phyloP scores from a whole-genome alignment of 2,888 invertebrate genomes.

The Herminia tarsipennalis region DNA sequence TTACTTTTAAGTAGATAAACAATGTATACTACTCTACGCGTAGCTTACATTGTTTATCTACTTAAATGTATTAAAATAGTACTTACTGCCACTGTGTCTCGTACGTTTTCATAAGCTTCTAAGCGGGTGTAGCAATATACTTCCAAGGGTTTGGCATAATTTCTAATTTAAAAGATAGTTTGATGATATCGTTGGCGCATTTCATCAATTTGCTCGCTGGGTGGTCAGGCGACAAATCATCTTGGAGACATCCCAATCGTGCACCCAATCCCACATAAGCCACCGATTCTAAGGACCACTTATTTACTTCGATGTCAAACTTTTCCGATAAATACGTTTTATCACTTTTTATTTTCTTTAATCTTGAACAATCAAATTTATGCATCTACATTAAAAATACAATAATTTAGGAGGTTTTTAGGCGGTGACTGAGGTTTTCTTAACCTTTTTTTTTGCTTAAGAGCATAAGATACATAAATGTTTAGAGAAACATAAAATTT shows the following conservation, averaged over 20 bases:
- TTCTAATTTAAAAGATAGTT: conserved; percentile 61
- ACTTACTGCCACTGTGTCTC: conserved; percentile 77
- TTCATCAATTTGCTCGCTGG: conserved; percentile 62
- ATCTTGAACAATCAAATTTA: conserved; percentile 57
- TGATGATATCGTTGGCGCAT: conserved; percentile 60
- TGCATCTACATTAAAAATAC: no score
- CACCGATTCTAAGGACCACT: conserved; percentile 87
- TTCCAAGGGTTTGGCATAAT: conserved; percentile 64
- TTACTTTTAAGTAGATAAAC: no score
- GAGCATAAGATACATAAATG: no score
- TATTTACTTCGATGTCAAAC: conserved; percentile 83
- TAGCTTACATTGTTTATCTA: not conserved
- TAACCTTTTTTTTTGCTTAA: no score
- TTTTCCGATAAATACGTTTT: conserved; percentile 62
- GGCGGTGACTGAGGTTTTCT: no score
- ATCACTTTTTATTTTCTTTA: conserved; percentile 55
- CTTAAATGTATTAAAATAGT: not conserved
- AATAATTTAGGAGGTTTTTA: no score
- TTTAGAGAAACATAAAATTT: no score
- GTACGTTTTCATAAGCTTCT: conserved; percentile 61
- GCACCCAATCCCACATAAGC: conserved; percentile 69
- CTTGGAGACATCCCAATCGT: conserved; percentile 65
- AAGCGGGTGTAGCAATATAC: conserved; percentile 60
- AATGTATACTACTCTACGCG: no score
- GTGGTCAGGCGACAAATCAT: conserved; percentile 59